Base-by-base conservation (phyloP, 2,113 vertebrate genomes). In the Corythoichthys haematopterus region DNA sequence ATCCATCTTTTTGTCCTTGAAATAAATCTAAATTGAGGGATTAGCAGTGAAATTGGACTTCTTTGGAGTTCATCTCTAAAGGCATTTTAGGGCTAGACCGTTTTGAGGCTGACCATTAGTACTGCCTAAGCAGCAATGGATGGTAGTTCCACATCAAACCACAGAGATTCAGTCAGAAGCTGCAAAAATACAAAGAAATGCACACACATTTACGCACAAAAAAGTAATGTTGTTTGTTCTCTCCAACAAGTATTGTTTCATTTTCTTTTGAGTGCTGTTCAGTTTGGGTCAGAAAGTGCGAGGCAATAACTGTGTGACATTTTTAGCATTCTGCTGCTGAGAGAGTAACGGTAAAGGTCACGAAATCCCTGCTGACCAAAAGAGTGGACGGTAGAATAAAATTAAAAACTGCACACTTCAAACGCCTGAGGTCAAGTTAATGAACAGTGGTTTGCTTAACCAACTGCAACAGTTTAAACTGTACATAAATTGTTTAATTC, bases 241-340 rank as follows among this genome's bases (percentile, higher is more conserved):
- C 57, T 59, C 28, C 57, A n/a, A 15, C 36, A 9, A 9, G 14
- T 55, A 6, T 79, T 2, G 64, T 66, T 70, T 77, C n/a, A 35
- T 57, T 72, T 13, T 28, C 13, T 78, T 56, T 71, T 28, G 52
- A 15, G 43, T 63, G 40, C 52, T 56, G 16, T 36, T 63, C 52
- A 46, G 45, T 46, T 3, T 33, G 43, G 50, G 40, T 75, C 60
- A 50, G 33, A 69, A 60, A 69, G 70, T 63, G 57, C 36, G 43
- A 67, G 46, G 70, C 46, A 69, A 74, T 75, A 64, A 74, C 73
- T 61, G 35, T 16, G 59, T 72, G 68, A 74, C 79, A 74, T 61
- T 78, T 84, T 77, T 61, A 74, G 9, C 52, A 46, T 35, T 11
- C 14, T 52, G 50, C 64, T 69, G 52, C 65, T 60, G 65, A 48